Percentiles rank a stretch among this genome's conserved stretches.
phyloP scores from a whole-genome alignment of 2,888 invertebrate genomes.

The Lasioglossum leucozonium region DNA sequence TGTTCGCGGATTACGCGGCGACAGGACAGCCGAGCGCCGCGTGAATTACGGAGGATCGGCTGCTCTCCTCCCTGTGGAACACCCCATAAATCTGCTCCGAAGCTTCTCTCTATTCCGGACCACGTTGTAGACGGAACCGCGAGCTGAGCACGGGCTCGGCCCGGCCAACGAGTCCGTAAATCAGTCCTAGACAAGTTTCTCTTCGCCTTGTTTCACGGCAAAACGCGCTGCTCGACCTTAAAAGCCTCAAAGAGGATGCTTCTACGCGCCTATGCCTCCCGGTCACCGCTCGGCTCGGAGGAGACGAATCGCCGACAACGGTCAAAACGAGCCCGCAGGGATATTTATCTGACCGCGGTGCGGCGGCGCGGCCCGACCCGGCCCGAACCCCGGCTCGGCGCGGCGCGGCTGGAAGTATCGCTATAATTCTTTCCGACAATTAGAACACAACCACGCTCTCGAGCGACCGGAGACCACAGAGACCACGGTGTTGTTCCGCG shows the following conservation, averaged over 20 bases:
- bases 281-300: background rate
- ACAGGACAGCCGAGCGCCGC: constrained; percentile 54
- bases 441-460: background rate
- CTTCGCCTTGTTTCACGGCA: constrained; percentile 75
- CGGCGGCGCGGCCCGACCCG: too few relatives aligned
- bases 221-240: constrained; percentile 66
- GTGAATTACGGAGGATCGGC: constrained; percentile 70
- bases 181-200: constrained; percentile 79
- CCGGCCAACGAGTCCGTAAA: constrained; percentile 79
- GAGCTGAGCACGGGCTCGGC: constrained; percentile 56
- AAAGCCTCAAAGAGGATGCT: constrained; percentile 58
- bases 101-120: constrained; percentile 69
- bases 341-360: constrained; percentile 35
- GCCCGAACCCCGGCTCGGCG: too few relatives aligned
- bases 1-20: constrained; percentile 67
- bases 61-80: constrained; percentile 74
- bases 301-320: constrained; percentile 52
- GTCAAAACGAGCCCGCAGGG: constrained; percentile 33
- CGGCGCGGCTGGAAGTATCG: constrained; percentile 12
- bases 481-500: background rate
- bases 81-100: constrained; percentile 79
- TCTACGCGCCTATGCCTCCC: background rate
- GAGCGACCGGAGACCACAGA: background rate
- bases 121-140: constrained; percentile 70
- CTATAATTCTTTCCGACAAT: constrained; percentile 42